Evolutionary conservation across 1,140 invertebrate genomes (phyloP).

Genomic region (Temnothorax curvispinosus): DNA sequence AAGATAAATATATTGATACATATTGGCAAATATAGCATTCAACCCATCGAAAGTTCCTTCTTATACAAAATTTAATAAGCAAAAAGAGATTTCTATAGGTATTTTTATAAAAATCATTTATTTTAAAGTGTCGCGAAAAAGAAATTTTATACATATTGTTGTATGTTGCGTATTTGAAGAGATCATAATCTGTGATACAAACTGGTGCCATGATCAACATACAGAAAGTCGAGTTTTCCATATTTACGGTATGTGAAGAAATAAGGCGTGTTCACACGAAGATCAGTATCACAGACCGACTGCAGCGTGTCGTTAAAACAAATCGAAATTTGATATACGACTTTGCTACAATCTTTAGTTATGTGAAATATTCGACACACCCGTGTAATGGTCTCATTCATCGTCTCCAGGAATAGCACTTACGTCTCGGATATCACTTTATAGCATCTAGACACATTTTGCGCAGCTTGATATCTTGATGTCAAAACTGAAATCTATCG

Average conservation of each 20-base stretch:
- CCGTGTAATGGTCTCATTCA: conserved; percentile 44
- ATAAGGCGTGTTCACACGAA: conserved; percentile 54
- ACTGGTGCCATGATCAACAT: not conserved
- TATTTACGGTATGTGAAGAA: conserved; percentile 53
- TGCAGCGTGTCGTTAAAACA: conserved; percentile 51
- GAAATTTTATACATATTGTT: not conserved
- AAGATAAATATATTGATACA: not conserved
- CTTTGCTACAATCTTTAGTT: conserved; percentile 49
- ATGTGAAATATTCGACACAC: conserved; percentile 65
- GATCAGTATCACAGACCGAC: conserved; percentile 58
- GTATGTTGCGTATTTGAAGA: not conserved
- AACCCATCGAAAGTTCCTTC: not conserved
- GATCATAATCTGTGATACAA: not conserved
- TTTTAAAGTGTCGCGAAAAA: not conserved
- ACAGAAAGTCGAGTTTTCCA: conserved; percentile 16
- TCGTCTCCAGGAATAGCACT: conserved; percentile 47
- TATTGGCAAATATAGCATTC: not conserved
- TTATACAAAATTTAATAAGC: not conserved
- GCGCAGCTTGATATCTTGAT: conserved; percentile 34
- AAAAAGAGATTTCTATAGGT: not conserved
- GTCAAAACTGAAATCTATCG: conserved; percentile 30
- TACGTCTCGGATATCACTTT: conserved; percentile 36
- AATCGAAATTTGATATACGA: conserved; percentile 63
- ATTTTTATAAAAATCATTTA: not conserved
- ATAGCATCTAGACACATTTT: conserved; percentile 34